A percentile compares a stretch with the other conserved stretches of the same genome.
Conservation (phyloP, 2,113 vertebrate genomes). For the Myiozetetes cayanensis region DNA sequence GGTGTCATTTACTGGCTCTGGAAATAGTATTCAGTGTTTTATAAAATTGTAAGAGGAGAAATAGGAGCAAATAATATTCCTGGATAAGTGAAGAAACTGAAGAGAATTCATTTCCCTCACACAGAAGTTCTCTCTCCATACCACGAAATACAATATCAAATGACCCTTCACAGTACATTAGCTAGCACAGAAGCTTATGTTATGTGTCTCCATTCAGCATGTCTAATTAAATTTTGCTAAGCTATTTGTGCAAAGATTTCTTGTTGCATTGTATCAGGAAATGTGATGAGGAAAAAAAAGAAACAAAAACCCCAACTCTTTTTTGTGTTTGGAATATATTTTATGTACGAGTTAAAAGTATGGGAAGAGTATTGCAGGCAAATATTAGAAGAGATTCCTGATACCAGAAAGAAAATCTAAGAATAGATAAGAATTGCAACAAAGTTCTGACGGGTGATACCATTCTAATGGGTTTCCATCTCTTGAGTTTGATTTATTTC, state of each 20-base stretch:
- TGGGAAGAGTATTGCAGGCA: not conserved
- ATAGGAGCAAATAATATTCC: not conserved
- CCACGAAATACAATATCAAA: not conserved
- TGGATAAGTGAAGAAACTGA: constrained; percentile 10
- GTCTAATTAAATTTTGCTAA: constrained; percentile 27
- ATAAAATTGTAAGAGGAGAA: not conserved
- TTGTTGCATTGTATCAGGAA: not conserved
- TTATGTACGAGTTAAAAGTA: not conserved
- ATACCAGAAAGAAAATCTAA: not conserved
- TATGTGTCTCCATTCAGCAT: not conserved
- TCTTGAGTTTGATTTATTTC: constrained; percentile 6
- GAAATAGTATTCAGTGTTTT: constrained; percentile 1
- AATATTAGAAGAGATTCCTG: not conserved
- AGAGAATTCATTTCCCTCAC: constrained; percentile 1
- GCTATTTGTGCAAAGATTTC: not conserved
- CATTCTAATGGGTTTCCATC: not conserved
- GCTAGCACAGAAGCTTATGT: not conserved
- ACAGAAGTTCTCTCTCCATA: not conserved
- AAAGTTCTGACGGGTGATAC: not conserved
- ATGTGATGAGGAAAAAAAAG: not conserved
- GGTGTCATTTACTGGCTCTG: not conserved
- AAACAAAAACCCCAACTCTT: not conserved
- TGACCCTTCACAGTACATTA: not conserved
- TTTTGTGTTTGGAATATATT: not conserved
- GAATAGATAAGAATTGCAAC: not conserved